These are phyloP conservation scores for Lutraria lutraria DNA, from an alignment of 2,888 invertebrate genomes.

Conservation along the genomic window DNA sequence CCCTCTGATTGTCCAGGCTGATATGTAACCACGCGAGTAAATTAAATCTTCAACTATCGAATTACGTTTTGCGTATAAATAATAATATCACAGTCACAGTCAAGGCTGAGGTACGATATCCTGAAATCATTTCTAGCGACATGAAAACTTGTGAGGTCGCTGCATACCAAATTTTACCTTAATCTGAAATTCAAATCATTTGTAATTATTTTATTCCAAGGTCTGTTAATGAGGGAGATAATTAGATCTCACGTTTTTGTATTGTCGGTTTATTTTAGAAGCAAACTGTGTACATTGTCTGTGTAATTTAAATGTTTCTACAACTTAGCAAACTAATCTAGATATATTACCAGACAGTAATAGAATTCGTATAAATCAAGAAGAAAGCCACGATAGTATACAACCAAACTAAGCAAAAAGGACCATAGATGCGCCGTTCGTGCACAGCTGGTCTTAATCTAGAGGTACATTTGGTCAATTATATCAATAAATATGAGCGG, in stretches of 20 bases:
- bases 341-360: too few species aligned
- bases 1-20: background rate
- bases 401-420: too few species aligned
- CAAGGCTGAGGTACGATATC: background rate
- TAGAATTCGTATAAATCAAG: too few species aligned
- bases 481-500: too few species aligned
- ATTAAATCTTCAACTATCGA: conserved; percentile 2
- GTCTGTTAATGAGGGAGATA: background rate
- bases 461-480: too few species aligned
- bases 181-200: background rate
- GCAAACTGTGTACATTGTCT: too few species aligned
- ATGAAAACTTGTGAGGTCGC: background rate
- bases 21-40: background rate
- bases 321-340: too few species aligned
- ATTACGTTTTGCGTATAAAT: background rate
- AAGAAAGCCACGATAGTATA: too few species aligned
- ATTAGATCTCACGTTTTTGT: background rate
- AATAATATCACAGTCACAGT: background rate
- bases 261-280: too few species aligned
- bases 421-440: too few species aligned
- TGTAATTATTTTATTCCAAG: background rate
- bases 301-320: too few species aligned
- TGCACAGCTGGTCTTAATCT: too few species aligned
- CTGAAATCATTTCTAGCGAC: background rate
- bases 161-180: background rate